Base-by-base conservation (phyloP, 2,113 vertebrate genomes). In the Calypte anna region DNA sequence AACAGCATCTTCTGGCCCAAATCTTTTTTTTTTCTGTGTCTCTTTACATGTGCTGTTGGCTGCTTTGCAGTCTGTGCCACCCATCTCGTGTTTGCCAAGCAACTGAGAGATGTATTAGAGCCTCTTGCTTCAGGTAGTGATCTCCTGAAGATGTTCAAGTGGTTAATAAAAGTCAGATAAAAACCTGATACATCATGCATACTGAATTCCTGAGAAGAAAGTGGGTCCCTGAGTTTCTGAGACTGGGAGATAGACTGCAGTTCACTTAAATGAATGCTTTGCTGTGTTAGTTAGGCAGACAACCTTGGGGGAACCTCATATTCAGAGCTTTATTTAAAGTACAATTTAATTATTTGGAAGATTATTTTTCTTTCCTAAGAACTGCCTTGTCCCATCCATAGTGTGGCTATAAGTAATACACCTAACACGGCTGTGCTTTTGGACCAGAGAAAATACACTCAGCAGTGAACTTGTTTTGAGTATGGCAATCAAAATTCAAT, bases 321-420 rank as follows among this genome's bases (percentile, higher is more conserved):
- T 67, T 90, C 38, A 63, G 51, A 88, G 22, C 63, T 86, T 92
- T 67, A 67, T 74, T 95, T 95, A 48, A 83, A 88, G 36, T 83
- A 86, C 48, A 73, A 70, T 10, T 48, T 94, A 78, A 81, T 95
- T 55, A 36, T 31, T 40, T 40, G 40, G 40, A 43, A 44, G 57
- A 90, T 86, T 91, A 77, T 90, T 93, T 95, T 96, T 86, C 53
- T 96, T 91, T 91, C 68, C 61, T 74, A 61, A 68, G 75, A 75
- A 38, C 53, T 57, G 83, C 68, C 30, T 70, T 93, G 64, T 77
- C 53, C 17, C 27, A 88, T 95, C 44, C 58, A 22, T 38, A 80
- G 40, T 62, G 76, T 88, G 59, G 81, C 48, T 64, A 50, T 67
- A 86, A 94, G 64, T 81, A 78, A 54, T 72, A 43, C 21, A 61